These are phyloP conservation scores for Myodes glareolus DNA, from an alignment of 2,113 vertebrate genomes.

Conservation along the genomic window DNA sequence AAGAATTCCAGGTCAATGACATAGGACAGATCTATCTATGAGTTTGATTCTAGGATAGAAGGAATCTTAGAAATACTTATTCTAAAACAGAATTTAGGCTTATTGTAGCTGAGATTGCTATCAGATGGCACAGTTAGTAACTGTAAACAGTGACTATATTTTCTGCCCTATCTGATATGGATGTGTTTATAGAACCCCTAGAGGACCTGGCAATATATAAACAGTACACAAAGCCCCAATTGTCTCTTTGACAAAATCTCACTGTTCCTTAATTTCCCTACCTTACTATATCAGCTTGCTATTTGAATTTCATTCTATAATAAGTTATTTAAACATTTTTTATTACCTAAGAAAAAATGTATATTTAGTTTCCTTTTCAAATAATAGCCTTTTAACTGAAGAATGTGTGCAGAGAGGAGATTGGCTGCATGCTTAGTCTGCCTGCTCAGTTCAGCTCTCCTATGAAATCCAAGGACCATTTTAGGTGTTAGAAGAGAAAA, in stretches of 20 bases:
- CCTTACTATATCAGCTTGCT: neutral
- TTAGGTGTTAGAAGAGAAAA: neutral
- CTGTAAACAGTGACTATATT: neutral
- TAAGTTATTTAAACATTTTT: neutral
- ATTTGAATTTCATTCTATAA: slow-evolving; percentile 20
- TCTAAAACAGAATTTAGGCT: neutral
- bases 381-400: neutral
- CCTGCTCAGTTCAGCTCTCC: neutral
- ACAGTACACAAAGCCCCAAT: neutral
- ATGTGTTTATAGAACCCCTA: fast-evolving
- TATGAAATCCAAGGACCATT: neutral
- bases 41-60: neutral
- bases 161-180: neutral
- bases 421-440: neutral
- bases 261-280: neutral
- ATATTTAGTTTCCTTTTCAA: neutral
- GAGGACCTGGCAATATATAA: neutral
- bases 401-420: neutral
- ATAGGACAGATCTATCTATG: neutral
- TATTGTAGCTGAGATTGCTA: neutral
- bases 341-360: neutral
- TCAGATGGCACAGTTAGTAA: neutral
- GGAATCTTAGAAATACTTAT: slow-evolving; percentile 5
- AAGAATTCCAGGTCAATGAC: neutral
- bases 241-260: neutral